A percentile compares a stretch with the other conserved stretches of the same genome.
Conservation (phyloP, 2,797 vertebrate species). For the Trachurus trachurus region DNA sequence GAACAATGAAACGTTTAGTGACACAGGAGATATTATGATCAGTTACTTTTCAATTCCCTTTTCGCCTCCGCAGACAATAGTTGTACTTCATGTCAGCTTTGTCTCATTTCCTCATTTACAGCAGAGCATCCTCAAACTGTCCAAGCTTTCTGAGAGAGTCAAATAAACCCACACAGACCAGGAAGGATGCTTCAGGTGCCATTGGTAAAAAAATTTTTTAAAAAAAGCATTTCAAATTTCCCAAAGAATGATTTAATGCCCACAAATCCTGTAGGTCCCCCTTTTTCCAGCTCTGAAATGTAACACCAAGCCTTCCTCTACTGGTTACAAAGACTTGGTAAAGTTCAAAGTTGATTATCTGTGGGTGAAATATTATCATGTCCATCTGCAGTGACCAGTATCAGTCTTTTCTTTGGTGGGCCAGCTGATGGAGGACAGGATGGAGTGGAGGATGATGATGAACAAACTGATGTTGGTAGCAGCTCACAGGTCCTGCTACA, state of each 20-base stretch:
- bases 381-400: slow-evolving; percentile 37
- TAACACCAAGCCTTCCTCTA: slow-evolving; percentile 3
- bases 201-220: neutral
- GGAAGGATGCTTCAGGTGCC: neutral
- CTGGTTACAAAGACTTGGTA: neutral
- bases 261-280: neutral
- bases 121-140: slow-evolving; percentile 43
- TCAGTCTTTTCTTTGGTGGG: slow-evolving; percentile 24
- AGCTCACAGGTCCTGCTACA: slow-evolving; percentile 56
- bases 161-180: slow-evolving; percentile 1
- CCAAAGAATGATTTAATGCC: neutral
- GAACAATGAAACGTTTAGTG: slow-evolving; percentile 48
- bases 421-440: slow-evolving; percentile 41
- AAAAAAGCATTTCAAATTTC: neutral
- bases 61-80: slow-evolving; percentile 25
- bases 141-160: slow-evolving; percentile 1
- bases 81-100: slow-evolving; percentile 36
- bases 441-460: slow-evolving; percentile 40
- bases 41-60: slow-evolving; percentile 55
- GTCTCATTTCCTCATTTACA: slow-evolving; percentile 65
- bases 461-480: slow-evolving; percentile 13
- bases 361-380: slow-evolving; percentile 9
- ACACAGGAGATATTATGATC: slow-evolving; percentile 21
- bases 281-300: slow-evolving; percentile 1
- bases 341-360: neutral